Conservation (phyloP, 2,888 invertebrate genomes). For the Acrobasis consociella region DNA sequence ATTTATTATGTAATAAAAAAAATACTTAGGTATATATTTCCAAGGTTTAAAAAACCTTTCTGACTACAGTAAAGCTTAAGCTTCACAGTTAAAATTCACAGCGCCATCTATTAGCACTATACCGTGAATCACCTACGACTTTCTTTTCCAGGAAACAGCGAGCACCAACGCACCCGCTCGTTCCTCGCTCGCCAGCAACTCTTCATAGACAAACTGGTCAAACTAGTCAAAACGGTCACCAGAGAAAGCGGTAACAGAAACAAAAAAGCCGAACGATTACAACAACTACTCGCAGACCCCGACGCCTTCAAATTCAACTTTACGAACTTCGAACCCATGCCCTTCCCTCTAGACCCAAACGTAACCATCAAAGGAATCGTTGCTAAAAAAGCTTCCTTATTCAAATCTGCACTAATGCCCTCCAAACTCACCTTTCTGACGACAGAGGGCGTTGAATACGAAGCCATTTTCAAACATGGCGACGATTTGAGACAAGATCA, state of each 20-base stretch:
- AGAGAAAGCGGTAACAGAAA: slow-evolving; percentile 95
- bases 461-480: slow-evolving; percentile 98
- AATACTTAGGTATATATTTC: too few species aligned
- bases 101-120: too few species aligned
- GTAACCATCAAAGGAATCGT: slow-evolving; percentile 94
- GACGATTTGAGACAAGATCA: slow-evolving; percentile 99
- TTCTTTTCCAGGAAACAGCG: slow-evolving; percentile 76
- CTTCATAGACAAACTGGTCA: slow-evolving; percentile 95
- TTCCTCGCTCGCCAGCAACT: slow-evolving; percentile 93
- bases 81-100: too few species aligned
- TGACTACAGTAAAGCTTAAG: too few species aligned
- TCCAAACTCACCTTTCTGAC: slow-evolving; percentile 94
- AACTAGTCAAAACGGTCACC: slow-evolving; percentile 93
- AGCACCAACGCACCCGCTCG: slow-evolving; percentile 88
- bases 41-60: too few species aligned
- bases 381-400: slow-evolving; percentile 94
- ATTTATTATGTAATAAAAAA: too few species aligned
- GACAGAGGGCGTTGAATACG: slow-evolving; percentile 91
- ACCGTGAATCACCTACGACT: neutral
- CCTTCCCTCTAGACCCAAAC: slow-evolving; percentile 97
- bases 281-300: slow-evolving; percentile 90
- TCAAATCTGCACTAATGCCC: slow-evolving; percentile 98
- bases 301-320: slow-evolving; percentile 94
- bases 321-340: slow-evolving; percentile 94
- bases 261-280: slow-evolving; percentile 95